These are phyloP conservation scores for Nerophis ophidion DNA, from an alignment of 2,113 vertebrate species.

Conservation along the genomic window DNA sequence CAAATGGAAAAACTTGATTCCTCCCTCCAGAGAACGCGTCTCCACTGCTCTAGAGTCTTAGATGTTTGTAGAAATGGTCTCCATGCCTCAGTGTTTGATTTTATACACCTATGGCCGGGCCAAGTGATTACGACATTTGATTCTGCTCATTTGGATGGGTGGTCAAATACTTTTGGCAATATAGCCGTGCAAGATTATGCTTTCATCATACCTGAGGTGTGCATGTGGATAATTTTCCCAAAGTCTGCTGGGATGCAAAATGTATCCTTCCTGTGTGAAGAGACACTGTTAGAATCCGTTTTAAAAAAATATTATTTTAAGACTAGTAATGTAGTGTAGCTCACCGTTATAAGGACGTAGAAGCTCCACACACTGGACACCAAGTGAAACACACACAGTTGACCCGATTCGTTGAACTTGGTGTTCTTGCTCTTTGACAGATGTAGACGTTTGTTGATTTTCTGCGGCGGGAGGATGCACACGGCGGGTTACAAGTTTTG, in stretches of 20 bases:
- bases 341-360: slow-evolving; percentile 85
- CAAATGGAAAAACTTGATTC: too few species aligned
- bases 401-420: slow-evolving; percentile 96
- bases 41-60: too few species aligned
- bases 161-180: too few species aligned
- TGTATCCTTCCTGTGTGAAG: slow-evolving; percentile 83
- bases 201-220: slow-evolving; percentile 82
- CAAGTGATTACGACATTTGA: too few species aligned
- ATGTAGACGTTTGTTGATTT: slow-evolving; percentile 94
- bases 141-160: too few species aligned
- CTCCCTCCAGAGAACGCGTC: too few species aligned
- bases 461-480: slow-evolving; percentile 64
- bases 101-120: too few species aligned
- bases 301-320: too few species aligned
- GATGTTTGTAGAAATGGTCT: too few species aligned
- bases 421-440: slow-evolving; percentile 97
- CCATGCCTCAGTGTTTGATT: too few species aligned
- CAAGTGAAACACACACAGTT: slow-evolving; percentile 91
- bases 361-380: slow-evolving; percentile 87
- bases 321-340: slow-evolving; percentile 22
- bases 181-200: not conserved
- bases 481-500: too few species aligned
- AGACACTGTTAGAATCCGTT: not conserved
- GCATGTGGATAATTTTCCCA: slow-evolving; percentile 96
- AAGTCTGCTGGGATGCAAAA: slow-evolving; percentile 87